Conservation (phyloP, 2,797 vertebrate species). For the Rhodeus uyekii region DNA sequence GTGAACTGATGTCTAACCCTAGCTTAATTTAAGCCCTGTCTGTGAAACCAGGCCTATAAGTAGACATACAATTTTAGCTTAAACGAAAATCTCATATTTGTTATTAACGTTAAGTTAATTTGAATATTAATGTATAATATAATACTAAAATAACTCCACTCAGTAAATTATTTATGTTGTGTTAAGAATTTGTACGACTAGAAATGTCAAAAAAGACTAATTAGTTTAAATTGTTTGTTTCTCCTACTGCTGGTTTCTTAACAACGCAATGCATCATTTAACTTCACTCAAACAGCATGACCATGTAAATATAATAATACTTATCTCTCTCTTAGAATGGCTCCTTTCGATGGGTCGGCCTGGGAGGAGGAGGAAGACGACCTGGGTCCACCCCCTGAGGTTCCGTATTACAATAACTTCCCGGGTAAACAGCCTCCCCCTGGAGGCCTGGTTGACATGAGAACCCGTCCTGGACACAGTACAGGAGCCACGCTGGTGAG, state of each 20-base stretch:
- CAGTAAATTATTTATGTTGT: not conserved
- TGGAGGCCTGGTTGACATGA: conserved; percentile 93
- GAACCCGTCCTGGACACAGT: conserved; percentile 74
- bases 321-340: conserved; percentile 81
- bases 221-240: not conserved
- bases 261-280: not conserved
- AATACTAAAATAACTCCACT: not conserved
- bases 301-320: not conserved
- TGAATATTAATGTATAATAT: too few relatives aligned
- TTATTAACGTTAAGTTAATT: too few relatives aligned
- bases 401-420: conserved; percentile 97
- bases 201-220: not conserved
- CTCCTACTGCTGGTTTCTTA: not conserved
- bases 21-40: too few relatives aligned
- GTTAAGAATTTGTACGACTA: not conserved
- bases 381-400: conserved; percentile 82
- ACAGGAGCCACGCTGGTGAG: conserved; percentile 91
- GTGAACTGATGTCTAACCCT: too few relatives aligned
- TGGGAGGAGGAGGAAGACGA: conserved; percentile 98
- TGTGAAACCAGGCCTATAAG: not conserved
- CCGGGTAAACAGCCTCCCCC: conserved; percentile 95
- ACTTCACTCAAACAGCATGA: not conserved
- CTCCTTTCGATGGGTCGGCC: conserved; percentile 94
- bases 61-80: not conserved
- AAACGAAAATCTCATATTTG: too few relatives aligned